phyloP scores from a whole-genome alignment of 2,888 invertebrate species.

The Neoaliturus tenellus region DNA sequence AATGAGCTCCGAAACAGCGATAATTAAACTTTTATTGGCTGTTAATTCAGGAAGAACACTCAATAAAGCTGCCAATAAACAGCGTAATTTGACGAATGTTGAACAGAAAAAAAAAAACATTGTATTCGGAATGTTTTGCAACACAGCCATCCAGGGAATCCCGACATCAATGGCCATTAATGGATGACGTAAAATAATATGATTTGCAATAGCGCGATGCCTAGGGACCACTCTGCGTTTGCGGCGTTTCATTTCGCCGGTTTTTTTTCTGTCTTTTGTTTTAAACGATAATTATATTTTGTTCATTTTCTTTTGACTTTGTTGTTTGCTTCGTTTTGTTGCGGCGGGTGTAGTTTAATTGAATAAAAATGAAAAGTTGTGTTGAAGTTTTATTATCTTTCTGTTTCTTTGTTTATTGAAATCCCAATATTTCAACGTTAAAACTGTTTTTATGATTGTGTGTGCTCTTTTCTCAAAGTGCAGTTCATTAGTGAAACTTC shows the following conservation, averaged over 20 bases:
- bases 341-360: neutral
- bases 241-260: neutral
- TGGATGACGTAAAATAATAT: conserved; percentile 34
- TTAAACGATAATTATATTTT: conserved; percentile 3
- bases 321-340: neutral
- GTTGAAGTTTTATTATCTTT: too few species aligned
- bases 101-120: conserved; percentile 12
- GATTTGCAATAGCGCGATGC: neutral
- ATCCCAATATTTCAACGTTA: too few species aligned
- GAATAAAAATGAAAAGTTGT: neutral
- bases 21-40: conserved; percentile 7
- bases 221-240: neutral
- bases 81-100: neutral
- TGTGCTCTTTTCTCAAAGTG: too few species aligned
- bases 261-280: neutral
- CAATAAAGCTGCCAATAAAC: conserved; percentile 37
- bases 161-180: conserved; percentile 15
- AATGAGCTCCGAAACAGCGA: neutral
- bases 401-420: too few species aligned
- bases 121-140: neutral
- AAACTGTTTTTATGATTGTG: too few species aligned
- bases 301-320: neutral
- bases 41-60: conserved; percentile 13
- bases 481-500: too few species aligned
- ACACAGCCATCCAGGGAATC: neutral